Conservation (phyloP, 2,888 invertebrate species). For the Masnerella sp. region DNA sequence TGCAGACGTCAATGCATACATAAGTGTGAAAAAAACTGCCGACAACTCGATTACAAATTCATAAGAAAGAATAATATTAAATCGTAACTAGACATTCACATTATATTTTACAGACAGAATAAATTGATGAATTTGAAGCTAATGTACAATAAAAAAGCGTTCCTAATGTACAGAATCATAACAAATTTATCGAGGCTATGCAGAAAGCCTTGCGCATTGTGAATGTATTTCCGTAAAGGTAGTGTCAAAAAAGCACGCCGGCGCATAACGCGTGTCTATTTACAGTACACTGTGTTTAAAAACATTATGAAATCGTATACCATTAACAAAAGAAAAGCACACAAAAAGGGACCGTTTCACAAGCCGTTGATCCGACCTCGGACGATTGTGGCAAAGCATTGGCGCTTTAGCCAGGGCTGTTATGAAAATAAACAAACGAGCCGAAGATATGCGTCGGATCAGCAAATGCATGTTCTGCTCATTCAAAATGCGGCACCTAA, state of each 20-base stretch:
- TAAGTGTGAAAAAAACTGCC: no score
- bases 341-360: conserved; percentile 21
- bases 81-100: conserved; percentile 13
- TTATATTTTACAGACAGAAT: conserved; percentile 21
- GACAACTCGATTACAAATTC: no score
- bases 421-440: conserved; percentile 23
- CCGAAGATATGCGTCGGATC: conserved; percentile 23
- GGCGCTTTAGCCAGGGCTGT: conserved; percentile 38
- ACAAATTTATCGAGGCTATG: conserved; percentile 37
- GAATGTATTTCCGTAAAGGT: conserved; percentile 34
- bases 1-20: no score
- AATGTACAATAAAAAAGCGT: conserved; percentile 31
- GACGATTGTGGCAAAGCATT: conserved; percentile 33
- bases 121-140: conserved; percentile 7
- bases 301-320: conserved; percentile 44
- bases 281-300: conserved; percentile 47
- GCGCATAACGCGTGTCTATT: conserved; percentile 36
- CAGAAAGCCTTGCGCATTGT: conserved; percentile 17
- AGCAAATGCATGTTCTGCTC: conserved; percentile 53
- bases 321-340: conserved; percentile 38
- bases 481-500: conserved; percentile 49
- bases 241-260: conserved; percentile 40
- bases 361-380: conserved; percentile 27
- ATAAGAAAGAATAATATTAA: no score
- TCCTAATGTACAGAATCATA: conserved; percentile 35